Conservation (phyloP, 2,888 invertebrate genomes). For the Lithophane semibrunnea region DNA sequence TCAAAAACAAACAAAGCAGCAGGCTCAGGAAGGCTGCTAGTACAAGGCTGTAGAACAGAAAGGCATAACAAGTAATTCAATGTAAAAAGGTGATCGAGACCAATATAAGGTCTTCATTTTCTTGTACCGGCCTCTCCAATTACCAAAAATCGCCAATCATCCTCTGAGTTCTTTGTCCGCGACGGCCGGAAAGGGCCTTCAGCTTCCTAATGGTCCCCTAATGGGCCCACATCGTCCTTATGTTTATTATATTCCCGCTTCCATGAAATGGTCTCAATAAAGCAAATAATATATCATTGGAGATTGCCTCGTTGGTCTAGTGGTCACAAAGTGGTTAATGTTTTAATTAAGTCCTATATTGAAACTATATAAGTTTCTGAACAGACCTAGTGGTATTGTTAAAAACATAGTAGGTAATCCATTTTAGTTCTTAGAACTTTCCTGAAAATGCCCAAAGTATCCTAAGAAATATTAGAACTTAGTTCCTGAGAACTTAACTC, state of each 20-base stretch:
- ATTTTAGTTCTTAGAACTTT: too few species aligned
- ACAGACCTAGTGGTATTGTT: background rate
- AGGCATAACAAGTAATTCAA: background rate
- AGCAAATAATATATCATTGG: slow-evolving; percentile 23
- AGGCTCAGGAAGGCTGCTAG: too few species aligned
- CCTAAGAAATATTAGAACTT: background rate
- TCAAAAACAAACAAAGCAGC: too few species aligned
- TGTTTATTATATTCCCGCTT: slow-evolving; percentile 38
- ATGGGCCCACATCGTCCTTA: slow-evolving; percentile 21
- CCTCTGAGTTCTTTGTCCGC: slow-evolving; percentile 32
- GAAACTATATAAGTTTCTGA: slow-evolving; percentile 3
- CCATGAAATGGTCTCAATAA: slow-evolving; percentile 29
- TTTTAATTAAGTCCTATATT: background rate
- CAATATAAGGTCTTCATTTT: background rate
- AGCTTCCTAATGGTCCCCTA: slow-evolving; percentile 40
- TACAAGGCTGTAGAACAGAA: too few species aligned
- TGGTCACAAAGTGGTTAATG: too few species aligned
- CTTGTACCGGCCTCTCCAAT: slow-evolving; percentile 20
- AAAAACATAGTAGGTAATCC: too few species aligned
- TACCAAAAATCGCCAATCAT: slow-evolving; percentile 46
- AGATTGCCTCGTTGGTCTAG: too few species aligned
- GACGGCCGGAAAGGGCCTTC: slow-evolving; percentile 28
- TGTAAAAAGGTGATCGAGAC: background rate
- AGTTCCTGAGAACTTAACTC: slow-evolving; percentile 19
- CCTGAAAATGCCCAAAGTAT: background rate